phyloP scores from a whole-genome alignment of 2,797 vertebrate species.

The Phaenicophaeus curvirostris region DNA sequence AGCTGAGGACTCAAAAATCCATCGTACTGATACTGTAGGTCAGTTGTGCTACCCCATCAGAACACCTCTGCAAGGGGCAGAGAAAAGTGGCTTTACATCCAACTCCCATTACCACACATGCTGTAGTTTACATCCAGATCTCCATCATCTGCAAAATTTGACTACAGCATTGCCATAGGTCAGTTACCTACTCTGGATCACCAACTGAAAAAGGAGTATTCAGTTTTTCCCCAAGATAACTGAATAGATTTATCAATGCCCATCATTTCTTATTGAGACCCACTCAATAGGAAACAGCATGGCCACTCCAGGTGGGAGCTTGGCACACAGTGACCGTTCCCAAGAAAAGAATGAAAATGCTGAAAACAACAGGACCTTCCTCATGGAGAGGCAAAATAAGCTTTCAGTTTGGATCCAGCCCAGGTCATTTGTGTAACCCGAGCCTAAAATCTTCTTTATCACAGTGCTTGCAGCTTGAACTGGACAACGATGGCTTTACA shows the following conservation, averaged over 20 bases:
- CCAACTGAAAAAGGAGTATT: neutral
- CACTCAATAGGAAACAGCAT: rapidly evolving
- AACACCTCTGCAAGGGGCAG: neutral
- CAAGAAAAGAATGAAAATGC: neutral
- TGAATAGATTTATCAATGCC: neutral
- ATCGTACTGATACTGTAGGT: neutral
- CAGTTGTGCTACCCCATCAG: neutral
- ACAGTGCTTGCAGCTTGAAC: neutral
- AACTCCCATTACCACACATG: neutral
- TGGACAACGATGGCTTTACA: neutral
- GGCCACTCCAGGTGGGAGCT: neutral
- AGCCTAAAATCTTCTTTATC: neutral
- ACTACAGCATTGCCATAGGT: neutral
- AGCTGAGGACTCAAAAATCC: neutral
- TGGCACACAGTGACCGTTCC: neutral
- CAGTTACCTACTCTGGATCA: neutral
- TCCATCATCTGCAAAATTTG: neutral
- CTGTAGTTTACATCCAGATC: neutral
- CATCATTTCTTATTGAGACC: neutral
- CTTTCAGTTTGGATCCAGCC: neutral
- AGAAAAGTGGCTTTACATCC: neutral
- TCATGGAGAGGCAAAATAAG: neutral
- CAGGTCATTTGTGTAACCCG: neutral
- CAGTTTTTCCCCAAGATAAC: neutral
- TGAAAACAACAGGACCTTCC: neutral